Percentiles rank a stretch among this genome's conserved stretches.
phyloP scores from a whole-genome alignment of 1,140 invertebrate species.

The Babylonia areolata region DNA sequence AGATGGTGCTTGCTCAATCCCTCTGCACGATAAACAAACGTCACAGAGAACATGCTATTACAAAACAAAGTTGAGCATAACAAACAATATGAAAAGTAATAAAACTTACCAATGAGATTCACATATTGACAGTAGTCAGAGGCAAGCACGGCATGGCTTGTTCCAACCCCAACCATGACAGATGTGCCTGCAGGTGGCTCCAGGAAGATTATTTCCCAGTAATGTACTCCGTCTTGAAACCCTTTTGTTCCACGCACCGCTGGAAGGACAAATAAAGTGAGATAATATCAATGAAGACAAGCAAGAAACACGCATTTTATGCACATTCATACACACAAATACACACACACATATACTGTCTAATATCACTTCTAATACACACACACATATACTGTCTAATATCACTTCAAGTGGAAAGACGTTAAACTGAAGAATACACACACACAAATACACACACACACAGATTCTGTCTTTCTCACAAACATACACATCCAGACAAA shows the following conservation, averaged over 20 bases:
- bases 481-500: no score
- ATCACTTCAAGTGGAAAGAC: no score
- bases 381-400: no score
- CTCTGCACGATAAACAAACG: neutral
- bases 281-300: no score
- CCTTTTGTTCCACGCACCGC: conserved; percentile 65
- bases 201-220: conserved; percentile 67
- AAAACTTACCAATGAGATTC: conserved; percentile 62
- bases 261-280: conserved; percentile 34
- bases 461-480: no score
- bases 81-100: neutral
- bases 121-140: conserved; percentile 58
- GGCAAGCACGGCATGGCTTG: conserved; percentile 54
- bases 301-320: neutral
- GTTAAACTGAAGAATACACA: no score
- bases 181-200: conserved; percentile 65
- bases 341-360: no score
- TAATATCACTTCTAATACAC: no score
- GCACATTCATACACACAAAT: no score
- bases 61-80: neutral
- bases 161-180: conserved; percentile 70
- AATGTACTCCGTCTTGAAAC: conserved; percentile 65
- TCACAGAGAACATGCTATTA: neutral
- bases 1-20: no score
- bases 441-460: no score